Evolutionary conservation across 2,888 invertebrate genomes (phyloP), one percentile per base, ranked within the genome.

Genomic region (Bedellia somnulentella): DNA sequence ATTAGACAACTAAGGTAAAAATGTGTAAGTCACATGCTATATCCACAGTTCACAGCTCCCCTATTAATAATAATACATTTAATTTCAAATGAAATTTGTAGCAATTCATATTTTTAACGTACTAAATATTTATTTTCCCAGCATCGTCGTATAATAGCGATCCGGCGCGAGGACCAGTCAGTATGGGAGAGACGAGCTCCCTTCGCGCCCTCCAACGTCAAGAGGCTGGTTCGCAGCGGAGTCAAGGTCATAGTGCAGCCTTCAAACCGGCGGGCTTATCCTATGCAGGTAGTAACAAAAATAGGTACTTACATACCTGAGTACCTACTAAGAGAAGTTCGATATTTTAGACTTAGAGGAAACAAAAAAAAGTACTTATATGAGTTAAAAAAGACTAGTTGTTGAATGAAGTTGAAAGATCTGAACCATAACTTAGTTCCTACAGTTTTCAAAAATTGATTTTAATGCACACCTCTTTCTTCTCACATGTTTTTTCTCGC

Each of bases 211-310:
- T 61, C 80, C 14, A 96, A 98, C 53, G 97, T 99, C 5, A 85
- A 87, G 44, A 85, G 89, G 40, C 73, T 99, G 42, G 89, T 93
- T 13, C 82, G 88, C 40, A 81, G 86, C 43, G 94, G 95, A 3
- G 87, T 96, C 24, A 91, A 90, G 60, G 97, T 99, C 28, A 87
- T 99, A 28, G 95, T 99, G 0, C 99, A 99, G 54, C 98, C 99
- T 0, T 97, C 97, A 33, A 99, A 99, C 60, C 79, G 99, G 38
- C 79, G 99, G 28, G 96, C 99, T 0, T 99, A 97, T 67, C 97
- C 98, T 2, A 95, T 97, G 83, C 93, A 96, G 82, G 90, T 81
- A 36, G 46, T 46, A 39, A 14, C n/a, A 9, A 9, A 46, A 33
- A 14, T 4, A 2, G 2, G 14, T 23, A 24, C 11, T 24, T 24